Evolutionary conservation across 2,113 vertebrate species (phyloP), one percentile per base, ranked within the genome.

Genomic region (Ciconia stormi): DNA sequence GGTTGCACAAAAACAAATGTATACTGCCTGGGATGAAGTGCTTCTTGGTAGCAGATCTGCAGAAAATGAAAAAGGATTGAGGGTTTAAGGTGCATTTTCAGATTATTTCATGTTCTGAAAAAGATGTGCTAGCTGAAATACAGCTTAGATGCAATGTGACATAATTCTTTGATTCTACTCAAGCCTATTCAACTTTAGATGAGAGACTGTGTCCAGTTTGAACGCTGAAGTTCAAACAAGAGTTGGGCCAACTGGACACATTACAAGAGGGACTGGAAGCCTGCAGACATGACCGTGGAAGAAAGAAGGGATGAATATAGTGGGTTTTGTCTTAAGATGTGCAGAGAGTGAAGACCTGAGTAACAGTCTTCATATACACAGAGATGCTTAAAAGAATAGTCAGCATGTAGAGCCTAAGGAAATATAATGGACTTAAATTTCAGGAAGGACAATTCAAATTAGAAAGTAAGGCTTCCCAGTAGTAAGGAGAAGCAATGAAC

Each of bases 191-290:
- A 80, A 59, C 13, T 77, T 76, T 11, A 50, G 38, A 74, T 1
- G 1, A 87, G 50, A 87, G 8, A 38, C 8, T n/a, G 19, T 10
- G 22, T 34, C 49, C 34, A 14, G 32, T 69, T 72, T 65, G 26
- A 88, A 27, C 7, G 18, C n/a, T 46, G 56, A 34, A 17, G 18
- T 65, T 77, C 83, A 83, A 44, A 32, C 26, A 78, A 52, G 32
- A 55, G 13, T 26, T 92, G 29, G 9, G 22, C 36, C 30, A 71
- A 30, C 9, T 25, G 38, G 36, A 13, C 9, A 16, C 3, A 8
- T 70, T 62, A 34, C 4, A 65, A 15, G 22, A 53, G 23, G 16
- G 21, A 36, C 5, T 0, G 0, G 30, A 85, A 65, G 9, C 15
- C 55, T 58, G 20, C 2, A 34, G 69, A 34, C 13, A 36, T 25